Evolutionary conservation across 2,888 invertebrate species (phyloP).

Genomic region (Eilema sororculum): DNA sequence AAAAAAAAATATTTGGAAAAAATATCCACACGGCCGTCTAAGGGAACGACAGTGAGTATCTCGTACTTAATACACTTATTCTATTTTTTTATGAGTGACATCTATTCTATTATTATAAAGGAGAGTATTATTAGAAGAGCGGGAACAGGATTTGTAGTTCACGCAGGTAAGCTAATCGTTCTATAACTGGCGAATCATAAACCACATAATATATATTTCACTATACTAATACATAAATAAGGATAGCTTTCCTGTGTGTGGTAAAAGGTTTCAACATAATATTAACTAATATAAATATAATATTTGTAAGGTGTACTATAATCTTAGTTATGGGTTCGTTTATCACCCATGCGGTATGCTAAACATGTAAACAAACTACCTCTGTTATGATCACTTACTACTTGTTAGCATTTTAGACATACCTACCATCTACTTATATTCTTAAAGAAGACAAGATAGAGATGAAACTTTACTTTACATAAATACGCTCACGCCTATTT

Average conservation of each 20-base stretch:
- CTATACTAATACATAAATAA: too few species aligned
- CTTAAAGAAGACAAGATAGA: neutral
- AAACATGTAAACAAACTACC: neutral
- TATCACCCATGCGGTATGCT: neutral
- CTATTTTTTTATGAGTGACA: too few species aligned
- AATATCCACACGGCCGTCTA: constrained; percentile 84
- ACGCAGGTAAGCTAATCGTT: too few species aligned
- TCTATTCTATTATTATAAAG: too few species aligned
- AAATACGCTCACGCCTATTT: too few species aligned
- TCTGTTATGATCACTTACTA: neutral
- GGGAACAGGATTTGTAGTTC: too few species aligned
- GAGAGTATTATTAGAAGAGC: too few species aligned
- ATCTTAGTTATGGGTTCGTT: neutral
- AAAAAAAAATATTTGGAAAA: constrained; percentile 67
- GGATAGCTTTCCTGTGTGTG: too few species aligned
- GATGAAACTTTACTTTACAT: neutral
- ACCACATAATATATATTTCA: neutral
- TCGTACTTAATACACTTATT: too few species aligned
- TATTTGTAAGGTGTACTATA: too few species aligned
- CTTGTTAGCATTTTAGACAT: neutral
- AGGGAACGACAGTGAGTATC: constrained; percentile 89
- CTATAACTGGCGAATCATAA: too few species aligned
- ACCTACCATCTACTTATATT: neutral
- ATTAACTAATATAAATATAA: too few species aligned
- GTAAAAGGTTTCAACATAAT: neutral